Evolutionary conservation across 1,140 invertebrate species (phyloP).

Genomic region (Hormaphis cornu): DNA sequence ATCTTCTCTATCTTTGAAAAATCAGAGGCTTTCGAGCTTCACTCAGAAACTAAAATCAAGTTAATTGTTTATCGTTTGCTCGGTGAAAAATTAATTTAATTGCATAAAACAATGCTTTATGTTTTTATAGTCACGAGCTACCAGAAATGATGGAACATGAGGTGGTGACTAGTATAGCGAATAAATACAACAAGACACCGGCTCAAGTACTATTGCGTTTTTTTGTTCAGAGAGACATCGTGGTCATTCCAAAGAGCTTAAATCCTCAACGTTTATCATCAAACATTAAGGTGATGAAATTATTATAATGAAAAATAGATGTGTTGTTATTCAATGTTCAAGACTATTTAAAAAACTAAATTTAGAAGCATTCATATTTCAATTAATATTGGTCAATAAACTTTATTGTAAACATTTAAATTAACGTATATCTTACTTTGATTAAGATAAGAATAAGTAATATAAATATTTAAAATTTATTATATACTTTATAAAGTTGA

Average conservation of each 20-base stretch:
- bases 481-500: too few relatives aligned
- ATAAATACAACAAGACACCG: constrained; percentile 48
- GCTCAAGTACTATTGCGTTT: constrained; percentile 54
- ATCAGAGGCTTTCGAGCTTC: too few relatives aligned
- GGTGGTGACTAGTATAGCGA: constrained; percentile 43
- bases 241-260: constrained; percentile 55
- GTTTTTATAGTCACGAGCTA: constrained; percentile 39
- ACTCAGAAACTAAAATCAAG: too few relatives aligned
- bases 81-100: background rate
- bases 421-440: too few relatives aligned
- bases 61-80: background rate
- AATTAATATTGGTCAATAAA: background rate
- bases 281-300: constrained; percentile 45
- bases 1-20: too few relatives aligned
- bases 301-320: background rate
- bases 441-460: too few relatives aligned
- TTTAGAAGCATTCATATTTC: background rate
- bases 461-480: too few relatives aligned
- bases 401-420: too few relatives aligned
- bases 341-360: background rate
- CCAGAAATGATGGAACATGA: constrained; percentile 42
- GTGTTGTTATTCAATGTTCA: background rate
- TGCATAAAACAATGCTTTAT: background rate
- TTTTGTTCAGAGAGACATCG: constrained; percentile 48
- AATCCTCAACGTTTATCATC: constrained; percentile 47